Percentiles rank a stretch among this genome's conserved stretches.
These are phyloP conservation scores for Menidia beryllina DNA, from an alignment of 2,113 vertebrate species.

Conservation along the genomic window DNA sequence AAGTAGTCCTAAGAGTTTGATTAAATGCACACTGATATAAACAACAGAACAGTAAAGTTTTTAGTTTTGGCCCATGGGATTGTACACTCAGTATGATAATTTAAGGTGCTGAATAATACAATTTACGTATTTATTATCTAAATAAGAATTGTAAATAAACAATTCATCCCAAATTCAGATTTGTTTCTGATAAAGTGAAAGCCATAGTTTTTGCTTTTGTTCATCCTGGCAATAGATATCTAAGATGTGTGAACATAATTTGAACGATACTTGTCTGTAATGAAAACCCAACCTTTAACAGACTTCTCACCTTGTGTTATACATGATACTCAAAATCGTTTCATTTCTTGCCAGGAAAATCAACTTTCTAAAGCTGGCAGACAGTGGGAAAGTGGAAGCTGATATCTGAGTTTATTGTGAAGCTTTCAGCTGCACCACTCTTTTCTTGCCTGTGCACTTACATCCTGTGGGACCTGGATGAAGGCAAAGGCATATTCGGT, in stretches of 20 bases:
- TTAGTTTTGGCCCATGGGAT: no score
- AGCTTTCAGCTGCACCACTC: conserved; percentile 29
- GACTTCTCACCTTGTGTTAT: conserved; percentile 37
- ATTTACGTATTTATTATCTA: no score
- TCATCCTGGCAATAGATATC: no score
- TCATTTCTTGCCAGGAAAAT: conserved; percentile 49
- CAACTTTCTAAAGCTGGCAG: conserved; percentile 55
- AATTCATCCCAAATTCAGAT: no score
- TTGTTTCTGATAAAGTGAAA: no score
- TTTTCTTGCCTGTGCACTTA: conserved; percentile 79
- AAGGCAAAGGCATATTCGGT: conserved; percentile 91
- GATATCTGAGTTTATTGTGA: conserved; percentile 48
- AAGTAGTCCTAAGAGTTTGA: conserved; percentile 33
- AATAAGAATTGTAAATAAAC: conserved; percentile 14
- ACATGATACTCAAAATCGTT: conserved; percentile 50
- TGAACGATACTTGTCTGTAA: conserved; percentile 33
- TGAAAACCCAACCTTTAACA: conserved; percentile 52
- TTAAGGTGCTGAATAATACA: not conserved
- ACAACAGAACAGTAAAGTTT: conserved; percentile 38
- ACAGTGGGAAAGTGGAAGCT: conserved; percentile 32
- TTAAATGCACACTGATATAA: conserved; percentile 51
- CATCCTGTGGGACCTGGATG: conserved; percentile 92
- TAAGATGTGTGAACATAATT: conserved; percentile 48
- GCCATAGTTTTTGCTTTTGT: no score
- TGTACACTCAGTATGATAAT: no score